A percentile compares a stretch with the other conserved stretches of the same genome.
These are phyloP conservation scores for Lonchura striata DNA, from an alignment of 2,113 vertebrate genomes.

Conservation along the genomic window DNA sequence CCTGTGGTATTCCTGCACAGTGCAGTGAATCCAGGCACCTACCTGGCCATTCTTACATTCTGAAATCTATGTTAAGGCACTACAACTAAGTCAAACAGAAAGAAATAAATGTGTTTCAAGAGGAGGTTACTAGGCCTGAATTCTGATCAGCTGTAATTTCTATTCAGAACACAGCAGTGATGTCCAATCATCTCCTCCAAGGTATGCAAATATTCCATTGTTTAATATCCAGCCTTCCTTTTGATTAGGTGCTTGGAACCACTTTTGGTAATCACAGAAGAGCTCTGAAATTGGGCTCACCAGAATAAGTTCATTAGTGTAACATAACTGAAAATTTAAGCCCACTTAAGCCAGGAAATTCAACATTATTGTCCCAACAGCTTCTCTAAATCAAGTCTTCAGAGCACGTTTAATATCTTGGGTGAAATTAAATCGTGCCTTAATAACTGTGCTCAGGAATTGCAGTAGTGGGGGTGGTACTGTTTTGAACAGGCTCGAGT, in stretches of 20 bases:
- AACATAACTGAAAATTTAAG: neutral
- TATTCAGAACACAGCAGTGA: neutral
- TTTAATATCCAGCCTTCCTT: neutral
- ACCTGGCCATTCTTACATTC: neutral
- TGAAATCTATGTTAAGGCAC: neutral
- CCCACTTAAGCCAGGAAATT: neutral
- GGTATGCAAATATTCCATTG: slow-evolving; percentile 27
- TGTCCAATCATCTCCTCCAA: slow-evolving; percentile 4
- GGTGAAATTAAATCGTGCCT: neutral
- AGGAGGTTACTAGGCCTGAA: slow-evolving; percentile 4
- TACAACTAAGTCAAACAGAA: neutral
- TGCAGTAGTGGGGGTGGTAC: neutral
- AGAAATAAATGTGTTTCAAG: slow-evolving; percentile 1
- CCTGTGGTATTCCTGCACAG: accelerated
- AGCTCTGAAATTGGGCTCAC: neutral
- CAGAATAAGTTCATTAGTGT: slow-evolving; percentile 15
- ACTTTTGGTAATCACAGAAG: slow-evolving; percentile 28
- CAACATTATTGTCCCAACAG: slow-evolving; percentile 13
- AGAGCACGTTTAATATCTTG: neutral
- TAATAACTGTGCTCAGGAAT: neutral
- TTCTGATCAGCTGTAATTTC: neutral
- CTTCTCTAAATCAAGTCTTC: neutral
- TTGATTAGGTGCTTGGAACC: slow-evolving; percentile 26
- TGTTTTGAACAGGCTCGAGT: neutral
- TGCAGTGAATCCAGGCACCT: neutral